phyloP scores from a whole-genome alignment of 1,140 invertebrate species.

The Teleogryllus occipitalis region DNA sequence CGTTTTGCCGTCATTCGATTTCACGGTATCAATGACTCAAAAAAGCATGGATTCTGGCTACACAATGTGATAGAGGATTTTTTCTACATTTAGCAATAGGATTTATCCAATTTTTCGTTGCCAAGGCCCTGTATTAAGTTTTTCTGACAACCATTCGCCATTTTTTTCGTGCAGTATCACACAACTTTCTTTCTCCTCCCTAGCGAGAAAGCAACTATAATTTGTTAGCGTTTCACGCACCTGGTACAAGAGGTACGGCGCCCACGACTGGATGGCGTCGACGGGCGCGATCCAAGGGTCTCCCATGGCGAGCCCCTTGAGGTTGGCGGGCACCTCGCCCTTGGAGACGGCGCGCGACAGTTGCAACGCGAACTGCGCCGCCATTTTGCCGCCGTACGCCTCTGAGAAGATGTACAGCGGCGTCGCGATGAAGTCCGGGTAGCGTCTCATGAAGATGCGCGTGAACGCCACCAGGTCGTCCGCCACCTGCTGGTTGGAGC shows the following conservation, averaged over 20 bases:
- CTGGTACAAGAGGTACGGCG: conserved; percentile 56
- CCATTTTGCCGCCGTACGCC: conserved; percentile 62
- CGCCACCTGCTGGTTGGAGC: conserved; percentile 42
- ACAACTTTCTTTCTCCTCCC: too few relatives aligned
- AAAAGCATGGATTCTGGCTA: too few relatives aligned
- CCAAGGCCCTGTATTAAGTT: too few relatives aligned
- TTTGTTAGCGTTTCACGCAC: conserved; percentile 36
- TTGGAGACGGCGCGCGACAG: conserved; percentile 30
- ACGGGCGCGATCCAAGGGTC: conserved; percentile 82
- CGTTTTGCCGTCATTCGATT: too few relatives aligned
- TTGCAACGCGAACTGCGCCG: conserved; percentile 45
- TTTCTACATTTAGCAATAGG: too few relatives aligned
- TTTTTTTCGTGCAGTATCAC: too few relatives aligned
- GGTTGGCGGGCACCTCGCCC: conserved; percentile 53
- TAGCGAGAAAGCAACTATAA: too few relatives aligned
- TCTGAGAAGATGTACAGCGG: conserved; percentile 60
- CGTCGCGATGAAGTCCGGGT: conserved; percentile 42
- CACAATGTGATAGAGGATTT: too few relatives aligned
- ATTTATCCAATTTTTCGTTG: too few relatives aligned
- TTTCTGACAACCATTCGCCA: too few relatives aligned
- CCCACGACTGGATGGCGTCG: conserved; percentile 72
- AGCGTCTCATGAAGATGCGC: conserved; percentile 42
- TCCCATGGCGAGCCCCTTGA: conserved; percentile 69
- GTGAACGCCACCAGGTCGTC: conserved; percentile 46
- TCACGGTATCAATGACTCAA: too few relatives aligned